A percentile compares a stretch with the other conserved stretches of the same genome.
Conservation (phyloP, 2,797 vertebrate genomes). For the Megalops cyprinoides region DNA sequence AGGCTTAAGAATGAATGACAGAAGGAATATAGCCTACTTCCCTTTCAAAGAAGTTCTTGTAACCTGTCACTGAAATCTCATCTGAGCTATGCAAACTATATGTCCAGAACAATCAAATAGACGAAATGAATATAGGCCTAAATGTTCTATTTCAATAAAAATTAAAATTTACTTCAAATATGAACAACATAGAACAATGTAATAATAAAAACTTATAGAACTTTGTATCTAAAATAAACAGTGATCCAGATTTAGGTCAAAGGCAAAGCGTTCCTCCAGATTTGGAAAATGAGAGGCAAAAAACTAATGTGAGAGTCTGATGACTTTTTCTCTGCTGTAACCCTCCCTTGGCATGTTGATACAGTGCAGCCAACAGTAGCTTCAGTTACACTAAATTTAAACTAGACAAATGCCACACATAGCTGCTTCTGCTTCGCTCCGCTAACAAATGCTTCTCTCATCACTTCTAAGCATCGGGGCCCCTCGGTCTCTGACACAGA, state of each 20-base stretch:
- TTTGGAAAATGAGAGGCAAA: conserved; percentile 25
- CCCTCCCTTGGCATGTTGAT: conserved; percentile 69
- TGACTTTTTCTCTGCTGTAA: conserved; percentile 66
- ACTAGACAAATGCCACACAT: conserved; percentile 84
- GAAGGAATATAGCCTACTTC: neutral
- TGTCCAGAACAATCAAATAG: neutral
- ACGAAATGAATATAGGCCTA: neutral
- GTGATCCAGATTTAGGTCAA: conserved; percentile 38
- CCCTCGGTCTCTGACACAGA: conserved; percentile 12
- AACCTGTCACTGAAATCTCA: neutral
- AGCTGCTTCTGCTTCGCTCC: conserved; percentile 76
- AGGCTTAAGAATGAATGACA: no score
- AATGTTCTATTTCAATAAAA: no score
- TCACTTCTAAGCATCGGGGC: conserved; percentile 59
- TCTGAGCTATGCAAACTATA: neutral
- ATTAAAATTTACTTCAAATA: no score
- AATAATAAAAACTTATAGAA: neutral
- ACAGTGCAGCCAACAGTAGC: conserved; percentile 70
- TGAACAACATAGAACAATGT: no score
- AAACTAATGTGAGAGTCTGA: conserved; percentile 59
- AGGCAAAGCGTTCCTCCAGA: conserved; percentile 16
- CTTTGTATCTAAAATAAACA: conserved; percentile 53
- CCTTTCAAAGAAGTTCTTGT: neutral
- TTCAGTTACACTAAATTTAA: conserved; percentile 87
- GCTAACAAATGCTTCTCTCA: conserved; percentile 78